A percentile compares a stretch with the other conserved stretches of the same genome.
Evolutionary conservation across 2,113 vertebrate species (phyloP).

Genomic region (Mormyrus lacerda): DNA sequence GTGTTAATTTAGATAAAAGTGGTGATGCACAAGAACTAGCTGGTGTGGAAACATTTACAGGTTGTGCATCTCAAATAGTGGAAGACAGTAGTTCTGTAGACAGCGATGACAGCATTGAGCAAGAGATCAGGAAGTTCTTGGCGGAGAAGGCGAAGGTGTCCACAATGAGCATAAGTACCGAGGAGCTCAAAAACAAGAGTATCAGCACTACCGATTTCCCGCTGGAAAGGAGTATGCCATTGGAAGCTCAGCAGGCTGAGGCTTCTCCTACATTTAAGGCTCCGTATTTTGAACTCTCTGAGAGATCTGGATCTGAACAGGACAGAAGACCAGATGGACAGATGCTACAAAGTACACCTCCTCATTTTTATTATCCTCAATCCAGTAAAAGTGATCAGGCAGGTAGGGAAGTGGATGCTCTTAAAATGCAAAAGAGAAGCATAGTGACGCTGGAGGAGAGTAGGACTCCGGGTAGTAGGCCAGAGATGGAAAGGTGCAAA

Average conservation of each 20-base stretch:
- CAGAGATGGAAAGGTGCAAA: background rate
- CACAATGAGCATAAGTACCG: constrained; percentile 29
- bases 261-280: constrained; percentile 11
- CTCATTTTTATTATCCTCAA: background rate
- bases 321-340: constrained; percentile 7
- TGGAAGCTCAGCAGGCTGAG: constrained; percentile 27
- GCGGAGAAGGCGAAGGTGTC: constrained; percentile 83
- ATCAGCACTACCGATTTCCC: background rate
- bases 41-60: background rate
- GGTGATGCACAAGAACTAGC: constrained; percentile 21
- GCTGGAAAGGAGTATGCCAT: background rate
- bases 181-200: constrained; percentile 25
- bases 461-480: background rate
- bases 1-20: constrained; percentile 26
- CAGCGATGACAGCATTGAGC: constrained; percentile 92
- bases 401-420: constrained; percentile 6
- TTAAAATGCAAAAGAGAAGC: background rate
- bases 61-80: constrained; percentile 9
- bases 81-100: constrained; percentile 84
- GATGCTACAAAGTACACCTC: constrained; percentile 6
- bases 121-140: constrained; percentile 82
- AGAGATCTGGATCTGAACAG: background rate
- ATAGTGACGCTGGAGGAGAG: background rate
- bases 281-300: constrained; percentile 16
- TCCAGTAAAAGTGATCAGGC: background rate